Conservation (phyloP, 2,797 vertebrate species). For the Periophthalmus magnuspinnatus region DNA sequence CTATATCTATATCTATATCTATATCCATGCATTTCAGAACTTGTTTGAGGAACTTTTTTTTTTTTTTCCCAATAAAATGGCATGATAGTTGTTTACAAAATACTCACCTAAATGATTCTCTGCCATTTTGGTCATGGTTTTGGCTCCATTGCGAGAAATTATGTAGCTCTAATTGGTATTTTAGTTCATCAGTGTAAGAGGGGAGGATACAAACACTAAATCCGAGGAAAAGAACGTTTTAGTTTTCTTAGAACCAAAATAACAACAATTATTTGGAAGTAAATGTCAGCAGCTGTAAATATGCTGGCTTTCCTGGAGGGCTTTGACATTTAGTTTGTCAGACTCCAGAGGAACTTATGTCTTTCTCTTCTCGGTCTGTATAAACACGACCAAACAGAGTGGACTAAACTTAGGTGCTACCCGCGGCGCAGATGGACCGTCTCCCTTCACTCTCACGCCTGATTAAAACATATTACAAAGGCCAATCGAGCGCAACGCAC, state of each 20-base stretch:
- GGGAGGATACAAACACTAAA: background rate
- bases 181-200: background rate
- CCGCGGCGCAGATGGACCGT: background rate
- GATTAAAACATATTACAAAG: conserved; percentile 34
- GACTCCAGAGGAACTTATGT: background rate
- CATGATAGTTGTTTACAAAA: too few species aligned
- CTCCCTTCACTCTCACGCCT: conserved; percentile 12
- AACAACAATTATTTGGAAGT: conserved; percentile 6
- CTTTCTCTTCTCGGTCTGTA: background rate
- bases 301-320: background rate
- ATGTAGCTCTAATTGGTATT: too few species aligned
- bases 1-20: too few species aligned
- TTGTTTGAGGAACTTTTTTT: too few species aligned
- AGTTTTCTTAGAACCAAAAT: background rate
- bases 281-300: conserved; percentile 5
- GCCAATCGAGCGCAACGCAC: conserved; percentile 34
- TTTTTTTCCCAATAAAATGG: too few species aligned
- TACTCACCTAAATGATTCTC: too few species aligned
- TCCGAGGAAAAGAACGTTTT: background rate
- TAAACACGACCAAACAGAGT: conserved; percentile 11
- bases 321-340: conserved; percentile 5
- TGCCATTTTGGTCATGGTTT: too few species aligned
- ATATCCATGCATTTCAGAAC: too few species aligned
- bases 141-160: too few species aligned
- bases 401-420: background rate